Conservation (phyloP, 2,797 vertebrate species). For the Peromyscus eremicus region DNA sequence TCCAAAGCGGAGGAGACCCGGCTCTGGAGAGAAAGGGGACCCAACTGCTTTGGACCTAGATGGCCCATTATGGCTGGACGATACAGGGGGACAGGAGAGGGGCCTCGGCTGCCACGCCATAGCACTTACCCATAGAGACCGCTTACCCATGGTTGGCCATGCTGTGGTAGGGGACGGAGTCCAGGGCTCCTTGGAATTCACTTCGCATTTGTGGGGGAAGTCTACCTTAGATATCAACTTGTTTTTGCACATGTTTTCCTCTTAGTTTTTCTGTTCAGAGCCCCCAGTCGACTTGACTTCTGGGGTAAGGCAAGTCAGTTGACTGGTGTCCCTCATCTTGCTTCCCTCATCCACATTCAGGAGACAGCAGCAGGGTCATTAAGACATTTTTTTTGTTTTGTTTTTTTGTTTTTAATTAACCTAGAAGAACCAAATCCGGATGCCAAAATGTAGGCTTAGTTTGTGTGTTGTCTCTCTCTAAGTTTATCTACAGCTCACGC, state of each 20-base stretch:
- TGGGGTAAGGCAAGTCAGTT: constrained; percentile 64
- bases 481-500: constrained; percentile 5
- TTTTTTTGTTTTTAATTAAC: constrained; percentile 38
- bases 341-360: constrained; percentile 9
- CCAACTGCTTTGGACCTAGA: constrained; percentile 21
- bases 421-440: constrained; percentile 73
- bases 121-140: constrained; percentile 83
- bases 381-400: not conserved
- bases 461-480: constrained; percentile 50
- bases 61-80: not conserved
- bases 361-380: constrained; percentile 67
- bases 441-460: not conserved
- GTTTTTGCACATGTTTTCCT: constrained; percentile 81
- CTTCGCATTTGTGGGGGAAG: constrained; percentile 35
- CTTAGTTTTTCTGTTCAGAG: constrained; percentile 65
- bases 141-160: not conserved
- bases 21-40: constrained; percentile 46
- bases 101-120: constrained; percentile 62
- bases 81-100: not conserved
- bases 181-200: not conserved
- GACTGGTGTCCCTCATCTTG: not conserved
- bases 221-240: constrained; percentile 62
- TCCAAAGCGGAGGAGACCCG: constrained; percentile 74
- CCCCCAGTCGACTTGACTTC: constrained; percentile 62
- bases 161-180: not conserved